Conservation (phyloP, 1,140 invertebrate species). For the Drosophila tristis region DNA sequence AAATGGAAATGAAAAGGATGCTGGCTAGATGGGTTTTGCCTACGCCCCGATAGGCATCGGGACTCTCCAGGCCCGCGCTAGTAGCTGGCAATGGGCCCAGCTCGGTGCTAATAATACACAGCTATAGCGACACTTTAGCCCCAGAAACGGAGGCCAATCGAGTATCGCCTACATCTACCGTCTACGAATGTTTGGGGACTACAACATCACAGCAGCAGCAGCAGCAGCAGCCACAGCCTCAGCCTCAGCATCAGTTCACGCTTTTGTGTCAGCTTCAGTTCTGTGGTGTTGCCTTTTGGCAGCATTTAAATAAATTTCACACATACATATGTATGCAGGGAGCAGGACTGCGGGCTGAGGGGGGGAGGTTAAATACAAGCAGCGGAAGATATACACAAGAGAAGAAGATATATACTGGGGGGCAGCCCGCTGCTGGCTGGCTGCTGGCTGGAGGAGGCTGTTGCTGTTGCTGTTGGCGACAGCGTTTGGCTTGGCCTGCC, state of each 20-base stretch:
- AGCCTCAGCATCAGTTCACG: background rate
- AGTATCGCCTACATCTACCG: constrained; percentile 23
- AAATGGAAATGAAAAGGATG: constrained; percentile 19
- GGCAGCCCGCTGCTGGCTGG: constrained; percentile 14
- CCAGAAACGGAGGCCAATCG: constrained; percentile 51
- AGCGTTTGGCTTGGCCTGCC: constrained; percentile 45
- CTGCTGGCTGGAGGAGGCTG: constrained; percentile 13
- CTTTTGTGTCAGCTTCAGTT: constrained; percentile 14
- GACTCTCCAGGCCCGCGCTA: constrained; percentile 19
- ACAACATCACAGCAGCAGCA: constrained; percentile 14
- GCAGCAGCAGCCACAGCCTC: constrained; percentile 19
- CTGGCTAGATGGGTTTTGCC: constrained; percentile 17
- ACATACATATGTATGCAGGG: constrained; percentile 38
- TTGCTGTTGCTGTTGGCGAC: constrained; percentile 58
- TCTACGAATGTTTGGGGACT: constrained; percentile 10
- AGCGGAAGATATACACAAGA: background rate
- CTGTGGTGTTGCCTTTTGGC: constrained; percentile 66
- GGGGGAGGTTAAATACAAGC: background rate
- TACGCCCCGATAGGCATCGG: constrained; percentile 49
- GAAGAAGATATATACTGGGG: background rate
- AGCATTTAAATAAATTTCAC: constrained; percentile 79
- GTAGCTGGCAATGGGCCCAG: constrained; percentile 39
- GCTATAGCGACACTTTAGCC: constrained; percentile 54
- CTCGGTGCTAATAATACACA: constrained; percentile 34
- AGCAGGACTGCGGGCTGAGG: background rate